A percentile compares a stretch with the other conserved stretches of the same genome.
phyloP scores from a whole-genome alignment of 1,140 invertebrate genomes.

The Lordiphosa clarofinis region DNA sequence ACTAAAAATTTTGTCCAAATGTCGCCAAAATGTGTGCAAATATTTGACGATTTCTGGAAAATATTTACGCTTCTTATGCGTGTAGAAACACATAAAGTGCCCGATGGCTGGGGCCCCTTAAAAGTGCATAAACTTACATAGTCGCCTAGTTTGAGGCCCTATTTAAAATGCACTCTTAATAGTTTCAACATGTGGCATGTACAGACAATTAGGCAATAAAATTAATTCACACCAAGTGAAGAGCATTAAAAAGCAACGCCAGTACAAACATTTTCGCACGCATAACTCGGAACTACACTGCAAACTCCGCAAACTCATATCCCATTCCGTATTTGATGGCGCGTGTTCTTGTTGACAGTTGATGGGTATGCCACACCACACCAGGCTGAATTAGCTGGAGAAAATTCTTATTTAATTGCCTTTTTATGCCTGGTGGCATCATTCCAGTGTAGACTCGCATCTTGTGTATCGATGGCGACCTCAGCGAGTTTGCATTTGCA shows the following conservation, averaged over 20 bases:
- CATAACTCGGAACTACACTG: conserved; percentile 43
- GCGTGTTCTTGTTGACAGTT: conserved; percentile 47
- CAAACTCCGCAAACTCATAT: conserved; percentile 29
- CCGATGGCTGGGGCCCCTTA: conserved; percentile 1
- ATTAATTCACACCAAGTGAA: conserved; percentile 61
- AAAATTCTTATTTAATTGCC: conserved; percentile 30
- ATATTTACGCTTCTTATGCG: conserved; percentile 9
- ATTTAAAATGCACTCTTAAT: conserved; percentile 55
- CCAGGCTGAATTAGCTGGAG: conserved; percentile 3
- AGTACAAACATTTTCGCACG: conserved; percentile 52
- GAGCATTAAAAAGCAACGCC: conserved; percentile 45
- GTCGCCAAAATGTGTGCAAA: conserved; percentile 39
- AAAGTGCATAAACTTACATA: conserved; percentile 42
- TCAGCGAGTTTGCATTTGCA: conserved; percentile 1
- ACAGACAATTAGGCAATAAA: conserved; percentile 61
- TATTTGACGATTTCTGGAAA: conserved; percentile 28
- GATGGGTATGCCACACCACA: conserved; percentile 5
- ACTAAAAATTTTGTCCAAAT: conserved; percentile 22
- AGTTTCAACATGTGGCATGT: conserved; percentile 55
- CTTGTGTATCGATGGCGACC: too few species aligned
- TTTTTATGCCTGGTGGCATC: conserved; percentile 19
- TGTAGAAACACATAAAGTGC: conserved; percentile 21
- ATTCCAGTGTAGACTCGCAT: too few species aligned
- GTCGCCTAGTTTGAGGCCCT: conserved; percentile 26
- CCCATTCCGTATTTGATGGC: conserved; percentile 23